A percentile compares a stretch with the other conserved stretches of the same genome.
These are phyloP conservation scores for Eretmocerus hayati DNA, from an alignment of 2,888 invertebrate species.

Conservation along the genomic window DNA sequence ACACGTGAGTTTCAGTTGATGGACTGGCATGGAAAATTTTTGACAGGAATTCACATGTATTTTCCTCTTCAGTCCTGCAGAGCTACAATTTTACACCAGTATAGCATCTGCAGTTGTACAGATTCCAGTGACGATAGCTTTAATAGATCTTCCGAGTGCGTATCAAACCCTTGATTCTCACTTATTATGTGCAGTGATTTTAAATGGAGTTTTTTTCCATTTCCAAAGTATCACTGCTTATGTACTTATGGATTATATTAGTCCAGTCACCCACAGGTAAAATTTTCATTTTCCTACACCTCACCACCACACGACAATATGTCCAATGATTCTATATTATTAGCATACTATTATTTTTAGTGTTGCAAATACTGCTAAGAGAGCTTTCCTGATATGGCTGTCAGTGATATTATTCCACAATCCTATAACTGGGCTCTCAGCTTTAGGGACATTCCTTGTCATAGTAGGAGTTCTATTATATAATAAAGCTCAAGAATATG, in stretches of 20 bases:
- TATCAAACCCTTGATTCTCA: conserved; percentile 49
- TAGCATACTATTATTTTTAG: conserved; percentile 45
- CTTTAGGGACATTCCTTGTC: conserved; percentile 63
- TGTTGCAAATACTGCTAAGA: conserved; percentile 72
- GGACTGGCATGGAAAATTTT: conserved; percentile 1
- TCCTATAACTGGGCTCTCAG: conserved; percentile 65
- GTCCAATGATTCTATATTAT: background rate
- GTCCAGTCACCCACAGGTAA: conserved; percentile 71
- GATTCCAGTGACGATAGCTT: conserved; percentile 61
- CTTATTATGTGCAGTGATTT: conserved; percentile 54
- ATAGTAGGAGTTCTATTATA: conserved; percentile 67
- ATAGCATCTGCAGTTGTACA: conserved; percentile 66
- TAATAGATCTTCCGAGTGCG: conserved; percentile 56
- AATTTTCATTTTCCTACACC: background rate
- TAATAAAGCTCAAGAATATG: conserved; percentile 63
- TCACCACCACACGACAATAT: no score
- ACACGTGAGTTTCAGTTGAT: conserved; percentile 56
- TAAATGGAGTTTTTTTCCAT: conserved; percentile 72
- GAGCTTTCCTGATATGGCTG: conserved; percentile 71
- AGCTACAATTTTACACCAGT: conserved; percentile 72
- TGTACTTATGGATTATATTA: conserved; percentile 72
- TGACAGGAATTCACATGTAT: background rate
- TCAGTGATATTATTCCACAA: conserved; percentile 70
- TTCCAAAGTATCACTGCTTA: conserved; percentile 75
- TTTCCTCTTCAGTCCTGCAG: conserved; percentile 57